These are phyloP conservation scores for Trissonchulus latispiculum DNA, from an alignment of 2,888 invertebrate genomes.

Conservation along the genomic window DNA sequence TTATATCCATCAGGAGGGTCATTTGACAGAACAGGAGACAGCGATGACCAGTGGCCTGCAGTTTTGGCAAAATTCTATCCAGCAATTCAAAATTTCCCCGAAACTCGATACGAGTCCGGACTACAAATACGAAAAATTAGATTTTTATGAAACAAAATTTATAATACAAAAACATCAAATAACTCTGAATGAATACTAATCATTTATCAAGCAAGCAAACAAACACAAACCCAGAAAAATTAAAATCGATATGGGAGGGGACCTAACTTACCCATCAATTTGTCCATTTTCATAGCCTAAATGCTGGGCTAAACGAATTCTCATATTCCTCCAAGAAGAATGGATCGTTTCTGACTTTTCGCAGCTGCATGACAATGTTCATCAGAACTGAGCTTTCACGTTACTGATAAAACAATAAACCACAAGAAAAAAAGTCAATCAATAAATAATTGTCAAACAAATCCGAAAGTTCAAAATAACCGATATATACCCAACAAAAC, in stretches of 20 bases:
- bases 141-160: no score
- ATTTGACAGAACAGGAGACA: constrained; percentile 99
- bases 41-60: constrained; percentile 79
- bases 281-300: constrained; percentile 64
- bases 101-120: constrained; percentile 79
- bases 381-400: constrained; percentile 56
- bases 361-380: constrained; percentile 97
- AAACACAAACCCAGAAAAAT: no score
- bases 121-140: no score
- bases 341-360: constrained; percentile 98
- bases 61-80: constrained; percentile 90
- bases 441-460: no score
- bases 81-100: constrained; percentile 95
- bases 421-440: no score
- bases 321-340: constrained; percentile 99
- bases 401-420: background rate
- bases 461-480: no score
- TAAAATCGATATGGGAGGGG: no score
- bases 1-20: constrained; percentile 97
- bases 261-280: constrained; percentile 60
- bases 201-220: no score
- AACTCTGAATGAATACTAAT: no score
- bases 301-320: constrained; percentile 87
- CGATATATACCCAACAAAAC: no score
- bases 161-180: no score